phyloP scores from a whole-genome alignment of 2,888 invertebrate genomes.

The Cheilosia pagana region DNA sequence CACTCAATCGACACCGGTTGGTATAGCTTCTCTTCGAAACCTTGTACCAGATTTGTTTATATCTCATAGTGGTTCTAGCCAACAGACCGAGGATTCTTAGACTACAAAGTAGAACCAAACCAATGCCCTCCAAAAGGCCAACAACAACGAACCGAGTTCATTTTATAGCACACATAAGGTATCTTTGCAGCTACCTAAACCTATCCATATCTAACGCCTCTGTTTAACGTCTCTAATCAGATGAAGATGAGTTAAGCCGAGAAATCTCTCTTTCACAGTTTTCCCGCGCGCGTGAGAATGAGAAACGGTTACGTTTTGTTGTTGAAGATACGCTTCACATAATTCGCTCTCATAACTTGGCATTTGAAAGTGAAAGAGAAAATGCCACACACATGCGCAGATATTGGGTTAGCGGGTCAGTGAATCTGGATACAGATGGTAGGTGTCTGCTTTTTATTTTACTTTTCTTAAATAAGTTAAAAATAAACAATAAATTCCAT shows the following conservation, averaged over 20 bases:
- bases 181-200: not conserved
- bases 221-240: slow-evolving; percentile 28
- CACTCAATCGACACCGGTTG: slow-evolving; percentile 4
- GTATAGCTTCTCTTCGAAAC: slow-evolving; percentile 31
- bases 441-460: not conserved
- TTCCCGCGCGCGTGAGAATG: slow-evolving; percentile 11
- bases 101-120: slow-evolving; percentile 34
- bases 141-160: slow-evolving; percentile 3
- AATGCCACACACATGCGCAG: not conserved
- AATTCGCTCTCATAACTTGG: slow-evolving; percentile 9
- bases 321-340: slow-evolving; percentile 34
- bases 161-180: slow-evolving; percentile 25
- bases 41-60: slow-evolving; percentile 53
- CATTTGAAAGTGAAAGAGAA: slow-evolving; percentile 68
- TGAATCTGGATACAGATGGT: slow-evolving; percentile 35
- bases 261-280: slow-evolving; percentile 8
- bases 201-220: not conserved
- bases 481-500: not conserved
- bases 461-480: not conserved
- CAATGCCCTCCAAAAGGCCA: slow-evolving; percentile 52
- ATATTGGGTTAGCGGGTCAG: slow-evolving; percentile 59
- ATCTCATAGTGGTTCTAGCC: slow-evolving; percentile 50
- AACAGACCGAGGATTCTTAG: slow-evolving; percentile 63
- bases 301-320: slow-evolving; percentile 30
- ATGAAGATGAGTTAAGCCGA: slow-evolving; percentile 8